Evolutionary conservation across 2,888 invertebrate species (phyloP).

Genomic region (Lottia gigantea): DNA sequence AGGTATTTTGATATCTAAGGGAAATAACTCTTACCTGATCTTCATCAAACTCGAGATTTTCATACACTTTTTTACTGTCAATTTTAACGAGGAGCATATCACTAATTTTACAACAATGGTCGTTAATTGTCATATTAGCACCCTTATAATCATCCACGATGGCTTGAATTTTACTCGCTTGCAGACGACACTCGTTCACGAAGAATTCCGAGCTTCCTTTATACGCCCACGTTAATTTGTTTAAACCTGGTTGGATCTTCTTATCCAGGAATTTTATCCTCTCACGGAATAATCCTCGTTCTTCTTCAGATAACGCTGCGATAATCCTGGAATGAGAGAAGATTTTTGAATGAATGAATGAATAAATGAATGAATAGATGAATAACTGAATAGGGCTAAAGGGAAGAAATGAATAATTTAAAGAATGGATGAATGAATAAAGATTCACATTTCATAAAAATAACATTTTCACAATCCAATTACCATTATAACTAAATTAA

Average conservation of each 20-base stretch:
- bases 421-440: too few relatives aligned
- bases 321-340: slow-evolving; percentile 72
- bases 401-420: too few relatives aligned
- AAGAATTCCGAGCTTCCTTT: slow-evolving; percentile 67
- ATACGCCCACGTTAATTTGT: slow-evolving; percentile 68
- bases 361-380: background rate
- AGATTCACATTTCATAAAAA: too few relatives aligned
- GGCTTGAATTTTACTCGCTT: slow-evolving; percentile 72
- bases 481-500: too few relatives aligned
- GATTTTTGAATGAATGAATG: background rate
- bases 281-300: slow-evolving; percentile 81
- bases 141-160: slow-evolving; percentile 86
- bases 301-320: slow-evolving; percentile 79
- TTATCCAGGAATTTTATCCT: slow-evolving; percentile 74
- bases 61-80: slow-evolving; percentile 66
- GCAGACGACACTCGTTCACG: slow-evolving; percentile 65
- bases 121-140: slow-evolving; percentile 73
- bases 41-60: slow-evolving; percentile 67
- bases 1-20: background rate
- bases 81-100: slow-evolving; percentile 66
- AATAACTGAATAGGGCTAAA: background rate
- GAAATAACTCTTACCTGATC: slow-evolving; percentile 49
- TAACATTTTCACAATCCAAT: too few relatives aligned
- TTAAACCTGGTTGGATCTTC: slow-evolving; percentile 69
- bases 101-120: slow-evolving; percentile 65